These are phyloP conservation scores for Biston betularia DNA, from an alignment of 2,888 invertebrate species.

Conservation along the genomic window DNA sequence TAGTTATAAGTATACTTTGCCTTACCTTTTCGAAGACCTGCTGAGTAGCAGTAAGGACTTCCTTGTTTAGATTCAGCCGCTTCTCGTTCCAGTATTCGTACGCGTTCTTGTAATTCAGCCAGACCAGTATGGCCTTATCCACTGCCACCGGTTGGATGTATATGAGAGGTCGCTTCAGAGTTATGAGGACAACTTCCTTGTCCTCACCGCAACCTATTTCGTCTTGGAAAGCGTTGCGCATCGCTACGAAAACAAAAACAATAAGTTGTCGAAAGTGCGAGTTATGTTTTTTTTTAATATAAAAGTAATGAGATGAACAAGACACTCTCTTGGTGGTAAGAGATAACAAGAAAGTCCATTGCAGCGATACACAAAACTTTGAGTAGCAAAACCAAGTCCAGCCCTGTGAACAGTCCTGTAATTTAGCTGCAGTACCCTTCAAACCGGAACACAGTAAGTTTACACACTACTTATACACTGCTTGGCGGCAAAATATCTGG, in stretches of 20 bases:
- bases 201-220: slow-evolving; percentile 94
- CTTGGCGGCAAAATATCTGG: too few species aligned
- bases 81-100: slow-evolving; percentile 99
- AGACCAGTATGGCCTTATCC: slow-evolving; percentile 98
- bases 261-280: too few species aligned
- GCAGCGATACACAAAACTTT: too few species aligned
- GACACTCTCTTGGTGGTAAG: too few species aligned
- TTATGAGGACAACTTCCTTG: slow-evolving; percentile 95
- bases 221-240: slow-evolving; percentile 94
- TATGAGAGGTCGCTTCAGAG: slow-evolving; percentile 96
- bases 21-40: slow-evolving; percentile 85
- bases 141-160: slow-evolving; percentile 99
- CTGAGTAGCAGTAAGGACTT: slow-evolving; percentile 92
- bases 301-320: too few species aligned
- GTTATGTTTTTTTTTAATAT: too few species aligned
- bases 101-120: slow-evolving; percentile 99
- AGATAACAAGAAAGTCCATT: too few species aligned
- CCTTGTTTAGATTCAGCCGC: slow-evolving; percentile 95
- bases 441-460: too few species aligned
- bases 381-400: too few species aligned
- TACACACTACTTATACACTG: too few species aligned
- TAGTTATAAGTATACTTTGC: not conserved
- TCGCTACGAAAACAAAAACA: slow-evolving; percentile 62
- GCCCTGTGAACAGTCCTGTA: too few species aligned
- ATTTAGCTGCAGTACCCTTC: too few species aligned